Base-by-base conservation (phyloP, 2,888 invertebrate species). In the Philhelius pedissequus region DNA sequence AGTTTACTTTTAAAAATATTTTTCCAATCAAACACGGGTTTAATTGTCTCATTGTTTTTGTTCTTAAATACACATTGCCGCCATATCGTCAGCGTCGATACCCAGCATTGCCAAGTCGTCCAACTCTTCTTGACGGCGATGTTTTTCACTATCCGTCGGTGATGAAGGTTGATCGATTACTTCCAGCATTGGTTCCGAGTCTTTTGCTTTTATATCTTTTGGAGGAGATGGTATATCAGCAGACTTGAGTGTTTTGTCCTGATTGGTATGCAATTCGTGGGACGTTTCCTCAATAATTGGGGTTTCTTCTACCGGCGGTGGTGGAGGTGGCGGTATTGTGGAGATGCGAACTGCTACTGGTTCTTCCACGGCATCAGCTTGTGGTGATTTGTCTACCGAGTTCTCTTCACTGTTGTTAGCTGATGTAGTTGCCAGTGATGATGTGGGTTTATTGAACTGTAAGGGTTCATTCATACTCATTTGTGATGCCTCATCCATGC, bases 51-150 rank as follows among this genome's bases (percentile, higher is more conserved):
- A 6, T 54, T 62, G 6, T 45, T 20, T 45, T 70, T n/a, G n/a
- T n/a, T n/a, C n/a, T 87, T 89, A 92, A 88, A 91, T 91, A 88
- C 91, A 91, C 88, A 92, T 91, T 71, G 92, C 92, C 25, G 92
- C 91, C 89, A 91, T 89, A 89, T 97, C 97, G 35, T 95, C 95
- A 7, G 95, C 96, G 89, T 97, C 97, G 64, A 97, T 97, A 1
- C 97, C 97, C 66, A 97, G 92, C 95, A 97, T 94, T 3, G 96
- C 96, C 78, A 97, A 91, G 88, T 97, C 97, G 76, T 96, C 96
- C 87, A 93, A 91, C 88, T 93, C 95, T 89, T 90, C 89, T 76
- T 91, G 90, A 3, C 90, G 89, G 1, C 91, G 91, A 93, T 90
- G 89, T 92, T 91, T 92, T 92, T 91, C 89, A 87, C 90, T 89